Evolutionary conservation across 2,113 vertebrate genomes (phyloP), one percentile per base, ranked within the genome.

Genomic region (Procavia capensis): DNA sequence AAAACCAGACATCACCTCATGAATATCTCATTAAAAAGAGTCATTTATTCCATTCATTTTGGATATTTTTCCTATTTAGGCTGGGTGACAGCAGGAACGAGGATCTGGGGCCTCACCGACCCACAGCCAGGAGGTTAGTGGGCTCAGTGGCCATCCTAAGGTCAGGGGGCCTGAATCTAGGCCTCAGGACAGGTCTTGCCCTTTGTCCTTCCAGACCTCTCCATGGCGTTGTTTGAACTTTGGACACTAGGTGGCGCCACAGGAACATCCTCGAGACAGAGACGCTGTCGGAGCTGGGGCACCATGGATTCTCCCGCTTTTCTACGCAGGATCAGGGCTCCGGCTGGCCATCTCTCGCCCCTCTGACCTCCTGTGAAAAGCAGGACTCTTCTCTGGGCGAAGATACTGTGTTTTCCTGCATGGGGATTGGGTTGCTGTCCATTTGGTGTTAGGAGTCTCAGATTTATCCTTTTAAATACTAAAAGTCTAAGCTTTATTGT

Each of bases 211-310:
- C 45, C 54, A 4, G n/a, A 59, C 34, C 34, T 64, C 7, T 39
- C 81, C 79, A 7, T 76, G 16, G 61, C 50, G 70, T 79, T 57
- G 83, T 95, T 81, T 93, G 74, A 19, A 4, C 41, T 70, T 64
- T 4, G 36, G 94, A 92, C 98, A 90, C 98, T 95, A 98, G 98
- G 96, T 98, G 98, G 97, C 95, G 88, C 97, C 96, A 92, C 86
- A 98, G 97, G 98, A 90, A 92, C 96, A 96, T 68, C 82, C 84
- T 92, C 54, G 41, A 14, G 13, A 39, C 19, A 0, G 5, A 68
- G 85, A 64, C 57, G 20, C 36, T 0, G 24, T 43, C 6, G 27
- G 36, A 22, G 39, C 29, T 0, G 2, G 5, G 0, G 91, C 50
- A 39, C 54, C 2, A 43, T 4, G 68, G 39, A 20, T 25, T 79